A percentile compares a stretch with the other conserved stretches of the same genome.
phyloP scores from a whole-genome alignment of 2,888 invertebrate species.

The Chirona hameri region DNA sequence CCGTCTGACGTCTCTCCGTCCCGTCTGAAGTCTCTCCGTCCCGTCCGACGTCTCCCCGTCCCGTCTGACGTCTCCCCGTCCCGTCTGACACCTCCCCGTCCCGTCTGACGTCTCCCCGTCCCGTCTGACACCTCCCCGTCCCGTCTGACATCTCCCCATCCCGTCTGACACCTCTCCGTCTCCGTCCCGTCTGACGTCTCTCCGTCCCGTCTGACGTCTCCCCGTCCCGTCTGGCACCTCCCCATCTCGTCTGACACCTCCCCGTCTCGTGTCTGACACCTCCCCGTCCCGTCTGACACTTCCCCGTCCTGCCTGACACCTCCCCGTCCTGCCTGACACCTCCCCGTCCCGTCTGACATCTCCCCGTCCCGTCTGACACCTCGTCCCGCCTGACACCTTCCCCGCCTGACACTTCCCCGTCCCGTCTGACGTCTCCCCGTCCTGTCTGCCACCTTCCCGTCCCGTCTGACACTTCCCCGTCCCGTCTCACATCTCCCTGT shows the following conservation, averaged over 20 bases:
- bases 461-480: no score
- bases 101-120: no score
- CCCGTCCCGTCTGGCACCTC: background rate
- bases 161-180: background rate
- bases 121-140: background rate
- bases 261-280: background rate
- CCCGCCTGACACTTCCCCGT: background rate
- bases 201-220: background rate
- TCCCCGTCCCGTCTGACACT: background rate
- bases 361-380: background rate
- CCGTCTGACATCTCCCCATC: no score
- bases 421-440: no score
- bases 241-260: background rate
- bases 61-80: no score
- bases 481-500: background rate
- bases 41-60: background rate
- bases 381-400: no score
- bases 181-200: conserved; percentile 36
- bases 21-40: no score
- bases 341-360: background rate
- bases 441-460: background rate
- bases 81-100: background rate
- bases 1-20: background rate
- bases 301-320: background rate
- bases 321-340: background rate